Evolutionary conservation across 2,888 invertebrate genomes (phyloP).

Genomic region (Allophyes oxyacanthae): DNA sequence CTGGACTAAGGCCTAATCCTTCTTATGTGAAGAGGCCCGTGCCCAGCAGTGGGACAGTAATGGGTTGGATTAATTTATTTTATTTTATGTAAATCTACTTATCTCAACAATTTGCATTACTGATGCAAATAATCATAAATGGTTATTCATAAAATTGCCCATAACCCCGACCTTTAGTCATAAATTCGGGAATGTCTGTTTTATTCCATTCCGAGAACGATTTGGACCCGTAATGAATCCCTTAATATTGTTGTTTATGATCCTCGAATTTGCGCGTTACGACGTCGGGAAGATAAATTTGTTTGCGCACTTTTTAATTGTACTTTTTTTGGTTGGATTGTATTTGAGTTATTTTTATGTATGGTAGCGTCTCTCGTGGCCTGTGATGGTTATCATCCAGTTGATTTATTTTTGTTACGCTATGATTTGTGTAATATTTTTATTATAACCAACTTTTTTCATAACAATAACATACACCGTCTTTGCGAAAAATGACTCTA

Average conservation of each 20-base stretch:
- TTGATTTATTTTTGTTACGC: slow-evolving; percentile 12
- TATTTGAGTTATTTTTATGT: slow-evolving; percentile 12
- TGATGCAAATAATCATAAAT: slow-evolving; percentile 32
- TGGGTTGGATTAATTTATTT: too few species aligned
- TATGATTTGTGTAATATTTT: slow-evolving; percentile 7
- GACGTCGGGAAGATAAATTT: slow-evolving; percentile 44
- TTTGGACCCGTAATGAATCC: slow-evolving; percentile 64
- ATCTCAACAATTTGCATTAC: not conserved
- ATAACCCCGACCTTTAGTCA: slow-evolving; percentile 41
- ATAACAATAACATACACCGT: too few species aligned
- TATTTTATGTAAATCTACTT: too few species aligned
- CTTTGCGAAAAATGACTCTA: too few species aligned
- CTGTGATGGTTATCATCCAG: not conserved
- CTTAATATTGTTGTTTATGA: slow-evolving; percentile 69
- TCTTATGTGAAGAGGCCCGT: too few species aligned
- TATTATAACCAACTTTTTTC: too few species aligned
- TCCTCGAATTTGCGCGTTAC: slow-evolving; percentile 57
- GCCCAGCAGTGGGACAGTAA: too few species aligned
- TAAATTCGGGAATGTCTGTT: slow-evolving; percentile 65
- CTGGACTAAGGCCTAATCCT: too few species aligned
- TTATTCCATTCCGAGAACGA: slow-evolving; percentile 63
- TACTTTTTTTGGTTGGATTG: slow-evolving; percentile 27
- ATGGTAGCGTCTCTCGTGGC: not conserved
- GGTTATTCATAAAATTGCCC: slow-evolving; percentile 44
- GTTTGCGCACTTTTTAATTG: slow-evolving; percentile 44